Evolutionary conservation across 2,888 invertebrate species (phyloP).

Genomic region (Dynastes grantii): DNA sequence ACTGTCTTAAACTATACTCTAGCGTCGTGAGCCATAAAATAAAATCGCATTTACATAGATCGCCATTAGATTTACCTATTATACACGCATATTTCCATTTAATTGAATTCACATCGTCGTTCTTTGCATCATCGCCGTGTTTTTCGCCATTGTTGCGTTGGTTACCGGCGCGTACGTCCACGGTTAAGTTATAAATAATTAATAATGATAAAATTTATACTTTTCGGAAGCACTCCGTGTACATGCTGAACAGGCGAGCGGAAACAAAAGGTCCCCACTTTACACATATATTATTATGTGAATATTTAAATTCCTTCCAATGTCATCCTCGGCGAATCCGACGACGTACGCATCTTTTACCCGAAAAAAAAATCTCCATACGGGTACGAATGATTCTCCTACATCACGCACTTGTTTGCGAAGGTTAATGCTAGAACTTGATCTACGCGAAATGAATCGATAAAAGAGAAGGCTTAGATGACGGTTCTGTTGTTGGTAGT

Average conservation of each 20-base stretch:
- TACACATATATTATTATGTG: slow-evolving; percentile 1
- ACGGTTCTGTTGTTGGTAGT: not conserved
- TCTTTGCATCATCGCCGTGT: slow-evolving; percentile 28
- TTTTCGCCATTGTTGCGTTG: slow-evolving; percentile 23
- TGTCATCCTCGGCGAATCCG: slow-evolving; percentile 26
- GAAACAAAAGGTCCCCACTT: slow-evolving; percentile 8
- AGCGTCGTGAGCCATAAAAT: too few relatives aligned
- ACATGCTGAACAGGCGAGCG: slow-evolving; percentile 33
- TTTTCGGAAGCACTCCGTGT: slow-evolving; percentile 34
- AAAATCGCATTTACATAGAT: too few relatives aligned
- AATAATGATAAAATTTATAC: slow-evolving; percentile 37
- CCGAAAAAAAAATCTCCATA: slow-evolving; percentile 18
- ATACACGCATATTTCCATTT: not conserved
- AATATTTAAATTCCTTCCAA: slow-evolving; percentile 26
- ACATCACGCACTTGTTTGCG: slow-evolving; percentile 31
- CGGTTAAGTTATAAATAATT: slow-evolving; percentile 39
- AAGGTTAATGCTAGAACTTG: slow-evolving; percentile 42
- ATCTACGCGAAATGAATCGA: slow-evolving; percentile 31
- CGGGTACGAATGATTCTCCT: slow-evolving; percentile 13
- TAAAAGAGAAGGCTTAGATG: not conserved
- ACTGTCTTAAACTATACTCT: too few relatives aligned
- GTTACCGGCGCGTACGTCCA: not conserved
- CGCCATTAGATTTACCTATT: too few relatives aligned
- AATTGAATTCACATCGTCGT: slow-evolving; percentile 20
- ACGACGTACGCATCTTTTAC: slow-evolving; percentile 20